A percentile compares a stretch with the other conserved stretches of the same genome.
Evolutionary conservation across 2,113 vertebrate species (phyloP).

Genomic region (Centropus unirufus): DNA sequence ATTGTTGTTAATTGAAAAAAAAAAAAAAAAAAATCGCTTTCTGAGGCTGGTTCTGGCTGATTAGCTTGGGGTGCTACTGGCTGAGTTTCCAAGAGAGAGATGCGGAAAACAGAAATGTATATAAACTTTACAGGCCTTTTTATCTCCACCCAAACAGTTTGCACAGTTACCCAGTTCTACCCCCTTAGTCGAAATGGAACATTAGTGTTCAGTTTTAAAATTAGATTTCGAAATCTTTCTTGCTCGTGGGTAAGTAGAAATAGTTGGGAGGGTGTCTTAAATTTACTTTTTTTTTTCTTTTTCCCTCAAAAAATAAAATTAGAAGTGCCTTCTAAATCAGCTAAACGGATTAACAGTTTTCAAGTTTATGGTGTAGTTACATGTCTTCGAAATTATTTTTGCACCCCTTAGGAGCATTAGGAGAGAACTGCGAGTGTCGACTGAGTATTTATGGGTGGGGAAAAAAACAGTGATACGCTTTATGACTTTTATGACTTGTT

Average conservation of each 20-base stretch:
- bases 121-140: constrained; percentile 56
- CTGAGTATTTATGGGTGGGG: constrained; percentile 25
- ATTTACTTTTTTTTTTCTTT: not conserved
- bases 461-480: constrained; percentile 11
- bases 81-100: constrained; percentile 6
- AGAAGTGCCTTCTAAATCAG: constrained; percentile 12
- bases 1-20: constrained; percentile 9
- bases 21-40: not conserved
- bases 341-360: constrained; percentile 52
- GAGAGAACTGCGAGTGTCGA: constrained; percentile 31
- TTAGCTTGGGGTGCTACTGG: constrained; percentile 36
- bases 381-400: constrained; percentile 34
- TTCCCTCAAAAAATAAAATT: not conserved
- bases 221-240: not conserved
- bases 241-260: not conserved
- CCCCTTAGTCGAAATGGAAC: not conserved
- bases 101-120: constrained; percentile 23
- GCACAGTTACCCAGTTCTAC: not conserved
- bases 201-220: not conserved
- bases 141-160: constrained; percentile 17
- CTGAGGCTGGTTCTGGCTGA: constrained; percentile 4
- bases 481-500: constrained; percentile 74
- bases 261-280: not conserved
- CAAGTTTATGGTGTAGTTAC: constrained; percentile 42
- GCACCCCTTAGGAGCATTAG: constrained; percentile 35